Evolutionary conservation across 1,140 invertebrate species (phyloP), one percentile per base, ranked within the genome.

Genomic region (Scaptomyza montana): DNA sequence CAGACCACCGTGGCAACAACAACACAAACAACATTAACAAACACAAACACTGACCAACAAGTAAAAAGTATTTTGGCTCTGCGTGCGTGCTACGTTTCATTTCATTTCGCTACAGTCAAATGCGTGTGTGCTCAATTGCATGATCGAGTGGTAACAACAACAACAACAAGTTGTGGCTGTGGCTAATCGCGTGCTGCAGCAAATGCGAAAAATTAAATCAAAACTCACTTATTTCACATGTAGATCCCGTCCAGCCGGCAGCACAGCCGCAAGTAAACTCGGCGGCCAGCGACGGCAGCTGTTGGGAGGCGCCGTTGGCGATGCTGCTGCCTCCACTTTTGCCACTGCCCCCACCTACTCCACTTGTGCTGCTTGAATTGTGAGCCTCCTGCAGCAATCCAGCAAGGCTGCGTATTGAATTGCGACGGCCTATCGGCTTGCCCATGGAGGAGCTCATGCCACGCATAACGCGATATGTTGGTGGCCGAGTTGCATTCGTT

Each of bases 231-330:
- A 92, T 92, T 73, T 94, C 94, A 92, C 98, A 99, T 66, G 95
- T 95, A 16, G 94, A 92, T 21, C 98, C 98, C 5, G 95, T 94
- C 94, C 97, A 99, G 77, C 98, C 98, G 6, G 95, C 93, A 19
- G 95, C 93, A 93, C 98, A 99, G n/a, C 94, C 94, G 93, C 98
- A 99, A 66, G 93, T 93, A 92, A 96, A 94, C 56, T 93, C 93
- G 13, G 84, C 93, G 46, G 59, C 92, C 55, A 78, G 74, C 33
- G 85, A 73, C 57, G 70, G 75, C 70, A 77, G 66, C 50, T 76
- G 68, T 33, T 74, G 74, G 50, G 57, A 64, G 69, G 49, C 67
- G 47, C 39, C 33, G 36, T 50, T 49, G 67, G 21, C 21, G 21
- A 54, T 66, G 65, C 45, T 62, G 45, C 55, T 12, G 53, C 55